Evolutionary conservation across 1,140 invertebrate genomes (phyloP).

Genomic region (Leptinotarsa lineolata): DNA sequence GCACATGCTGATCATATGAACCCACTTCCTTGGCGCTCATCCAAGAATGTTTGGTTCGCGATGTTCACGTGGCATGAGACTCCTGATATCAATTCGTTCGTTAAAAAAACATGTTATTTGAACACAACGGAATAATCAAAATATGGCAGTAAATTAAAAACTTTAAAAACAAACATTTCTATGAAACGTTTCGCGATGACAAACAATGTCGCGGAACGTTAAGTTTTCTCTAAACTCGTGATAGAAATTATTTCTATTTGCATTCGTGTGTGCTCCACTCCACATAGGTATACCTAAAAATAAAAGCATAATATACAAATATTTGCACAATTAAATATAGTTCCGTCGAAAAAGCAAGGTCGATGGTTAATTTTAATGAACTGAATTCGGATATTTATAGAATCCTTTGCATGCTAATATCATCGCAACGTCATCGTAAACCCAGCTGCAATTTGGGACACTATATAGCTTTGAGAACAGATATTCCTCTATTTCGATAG

Average conservation of each 20-base stretch:
- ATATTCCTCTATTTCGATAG: background rate
- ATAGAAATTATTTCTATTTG: constrained; percentile 2
- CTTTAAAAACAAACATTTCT: background rate
- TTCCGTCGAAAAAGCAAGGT: background rate
- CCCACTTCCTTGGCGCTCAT: too few species aligned
- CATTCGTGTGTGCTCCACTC: background rate
- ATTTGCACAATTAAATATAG: constrained; percentile 6
- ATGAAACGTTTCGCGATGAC: too few species aligned
- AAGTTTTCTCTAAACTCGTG: background rate
- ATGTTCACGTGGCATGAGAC: too few species aligned
- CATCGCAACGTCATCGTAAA: background rate
- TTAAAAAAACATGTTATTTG: too few species aligned
- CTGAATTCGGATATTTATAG: constrained; percentile 6
- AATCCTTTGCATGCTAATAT: background rate
- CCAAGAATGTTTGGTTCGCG: too few species aligned
- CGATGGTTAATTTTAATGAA: background rate
- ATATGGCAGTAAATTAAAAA: background rate
- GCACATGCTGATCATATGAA: too few species aligned
- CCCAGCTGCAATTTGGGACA: background rate
- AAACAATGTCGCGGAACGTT: background rate
- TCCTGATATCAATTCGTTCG: too few species aligned
- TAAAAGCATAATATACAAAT: constrained; percentile 1
- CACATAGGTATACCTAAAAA: background rate
- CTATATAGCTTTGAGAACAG: background rate
- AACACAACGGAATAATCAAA: too few species aligned